Evolutionary conservation across 2,888 invertebrate species (phyloP).

Genomic region (Lithosia quadra): DNA sequence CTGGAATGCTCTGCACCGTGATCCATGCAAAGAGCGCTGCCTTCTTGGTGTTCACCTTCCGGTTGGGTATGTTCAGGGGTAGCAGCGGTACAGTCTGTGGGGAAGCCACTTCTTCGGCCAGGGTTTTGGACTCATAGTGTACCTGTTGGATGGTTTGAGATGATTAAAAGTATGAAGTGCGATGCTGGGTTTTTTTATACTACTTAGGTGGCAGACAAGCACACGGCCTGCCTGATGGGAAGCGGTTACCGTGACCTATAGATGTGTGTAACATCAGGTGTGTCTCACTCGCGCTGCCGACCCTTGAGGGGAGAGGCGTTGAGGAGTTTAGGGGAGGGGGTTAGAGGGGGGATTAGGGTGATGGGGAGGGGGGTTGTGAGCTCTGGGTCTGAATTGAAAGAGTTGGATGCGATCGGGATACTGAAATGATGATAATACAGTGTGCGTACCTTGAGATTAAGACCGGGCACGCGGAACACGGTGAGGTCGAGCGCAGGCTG

Average conservation of each 20-base stretch:
- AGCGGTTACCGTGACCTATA: too few species aligned
- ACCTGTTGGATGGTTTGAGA: slow-evolving; percentile 78
- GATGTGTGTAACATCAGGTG: too few species aligned
- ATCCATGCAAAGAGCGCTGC: slow-evolving; percentile 98
- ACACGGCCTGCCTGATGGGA: too few species aligned
- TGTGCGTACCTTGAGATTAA: slow-evolving; percentile 92
- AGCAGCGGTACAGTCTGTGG: slow-evolving; percentile 61
- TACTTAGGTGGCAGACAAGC: too few species aligned
- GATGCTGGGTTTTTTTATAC: not conserved
- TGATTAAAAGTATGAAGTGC: not conserved
- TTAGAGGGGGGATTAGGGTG: too few species aligned
- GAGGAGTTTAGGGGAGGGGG: too few species aligned
- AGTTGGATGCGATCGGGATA: too few species aligned
- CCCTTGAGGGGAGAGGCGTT: too few species aligned
- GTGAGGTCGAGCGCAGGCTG: slow-evolving; percentile 91
- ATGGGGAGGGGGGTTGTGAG: too few species aligned
- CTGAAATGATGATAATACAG: too few species aligned
- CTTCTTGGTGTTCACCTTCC: slow-evolving; percentile 92
- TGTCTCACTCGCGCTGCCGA: too few species aligned
- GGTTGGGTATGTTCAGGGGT: slow-evolving; percentile 52
- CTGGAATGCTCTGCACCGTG: slow-evolving; percentile 98
- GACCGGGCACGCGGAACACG: slow-evolving; percentile 95
- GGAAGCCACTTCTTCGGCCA: slow-evolving; percentile 87
- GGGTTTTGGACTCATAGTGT: slow-evolving; percentile 93
- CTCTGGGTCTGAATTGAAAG: too few species aligned